Evolutionary conservation across 1,140 invertebrate genomes (phyloP), one percentile per base, ranked within the genome.

Genomic region (Heliconius hermathena): DNA sequence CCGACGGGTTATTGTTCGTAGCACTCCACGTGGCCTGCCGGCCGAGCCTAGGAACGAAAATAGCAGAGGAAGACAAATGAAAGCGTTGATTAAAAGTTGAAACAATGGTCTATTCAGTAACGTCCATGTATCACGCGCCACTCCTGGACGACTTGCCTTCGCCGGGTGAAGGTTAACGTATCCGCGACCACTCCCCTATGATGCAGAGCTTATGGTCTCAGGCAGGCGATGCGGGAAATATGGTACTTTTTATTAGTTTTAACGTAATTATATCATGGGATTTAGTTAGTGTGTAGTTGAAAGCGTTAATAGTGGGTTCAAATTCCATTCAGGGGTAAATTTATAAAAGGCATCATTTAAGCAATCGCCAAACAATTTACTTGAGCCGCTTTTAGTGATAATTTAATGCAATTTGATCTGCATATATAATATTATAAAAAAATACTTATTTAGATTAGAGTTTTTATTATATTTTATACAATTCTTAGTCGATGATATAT

Each of bases 71-170:
- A 57, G 33, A 33, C 33, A 33, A 33, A 33, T 33, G 33, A 66
- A 66, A 66, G 22, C 60, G n/a, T 13, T 26, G 57, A 66, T 66
- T 66, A 66, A 66, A 66, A 66, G 22, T 26, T 66, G 57, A 66
- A 66, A 66, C 57, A 66, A 66, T 66, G 57, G 57, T 66, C 22
- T 66, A 66, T 66, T 26, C 57, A 26, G 57, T 22, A n/a, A 20
- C 5, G 57, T 66, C 57, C 57, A 66, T 66, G 29, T 13, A 66
- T 66, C 9, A 66, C 22, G n/a, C n/a, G 57, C 57, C 57, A 29
- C 22, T 13, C 60, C 60, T 26, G 60, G 60, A n/a, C 22, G 2
- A 66, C 60, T n/a, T 29, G 26, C 60, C n/a, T 29, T 66, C 60
- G n/a, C 8, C 60, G 60, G 13, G 60, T 66, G 60, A 66, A 66